Evolutionary conservation across 2,888 invertebrate genomes (phyloP), one percentile per base, ranked within the genome.

Genomic region (Aspidapion aeneum): DNA sequence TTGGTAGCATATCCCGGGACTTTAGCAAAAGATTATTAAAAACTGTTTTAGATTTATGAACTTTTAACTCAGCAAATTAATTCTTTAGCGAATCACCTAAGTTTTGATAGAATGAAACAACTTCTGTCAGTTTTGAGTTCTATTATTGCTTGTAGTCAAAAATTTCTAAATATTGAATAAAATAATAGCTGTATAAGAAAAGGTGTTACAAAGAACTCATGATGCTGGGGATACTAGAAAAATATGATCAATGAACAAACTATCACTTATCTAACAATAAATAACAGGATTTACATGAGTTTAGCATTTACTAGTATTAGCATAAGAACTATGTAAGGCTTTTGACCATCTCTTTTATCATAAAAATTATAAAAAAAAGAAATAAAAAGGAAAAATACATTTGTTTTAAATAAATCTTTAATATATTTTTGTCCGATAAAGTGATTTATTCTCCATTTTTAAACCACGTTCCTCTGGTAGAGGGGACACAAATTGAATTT

Each of bases 191-290:
- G 83, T 68, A 81, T 83, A 71, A 74, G 83, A 66, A 77, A 78
- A 54, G 83, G 83, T 12, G 74, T 77, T 61, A 75, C 79, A n/a
- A n/a, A n/a, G n/a, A n/a, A n/a, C n/a, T n/a, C n/a, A n/a, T n/a
- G n/a, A n/a, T n/a, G n/a, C n/a, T n/a, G n/a, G 2, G 80, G 78
- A 0, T 71, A 71, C 21, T 78, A 78, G 67, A 75, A 75, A 82
- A 83, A 68, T 91, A 93, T 74, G 90, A 93, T 74, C 79, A 85
- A 9, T 90, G 90, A 90, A 87, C 85, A 1, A 83, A 83, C 21
- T 74, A 82, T 49, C 83, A 89, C 76, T 77, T 86, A 21, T 81
- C 82, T 57, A n/a, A n/a, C n/a, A n/a, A n/a, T n/a, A n/a, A n/a
- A n/a, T n/a, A n/a, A n/a, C n/a, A n/a, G n/a, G n/a, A n/a, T n/a